Evolutionary conservation across 2,888 invertebrate species (phyloP).

Genomic region (Mactromeris polynyma): DNA sequence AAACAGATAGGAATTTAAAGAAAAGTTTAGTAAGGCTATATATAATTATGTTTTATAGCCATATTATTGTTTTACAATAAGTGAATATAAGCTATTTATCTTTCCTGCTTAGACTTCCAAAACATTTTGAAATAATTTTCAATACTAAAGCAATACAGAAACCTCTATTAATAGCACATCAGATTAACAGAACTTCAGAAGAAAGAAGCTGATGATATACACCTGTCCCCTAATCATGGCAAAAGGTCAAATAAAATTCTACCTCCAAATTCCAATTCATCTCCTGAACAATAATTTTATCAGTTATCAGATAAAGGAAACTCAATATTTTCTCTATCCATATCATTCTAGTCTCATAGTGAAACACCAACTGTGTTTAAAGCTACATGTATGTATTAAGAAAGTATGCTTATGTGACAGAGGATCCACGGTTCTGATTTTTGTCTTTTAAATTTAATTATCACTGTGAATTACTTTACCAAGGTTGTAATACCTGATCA

Average conservation of each 20-base stretch:
- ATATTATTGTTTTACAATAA: not conserved
- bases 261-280: not conserved
- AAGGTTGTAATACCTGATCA: too few species aligned
- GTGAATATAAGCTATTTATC: not conserved
- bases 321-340: not conserved
- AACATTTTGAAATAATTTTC: not conserved
- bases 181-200: not conserved
- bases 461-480: too few species aligned
- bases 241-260: conserved; percentile 7
- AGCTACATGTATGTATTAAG: too few species aligned
- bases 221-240: not conserved
- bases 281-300: not conserved
- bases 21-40: not conserved
- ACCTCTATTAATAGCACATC: not conserved
- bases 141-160: not conserved
- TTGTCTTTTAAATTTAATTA: too few species aligned
- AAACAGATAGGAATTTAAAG: not conserved
- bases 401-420: too few species aligned
- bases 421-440: too few species aligned
- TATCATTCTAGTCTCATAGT: not conserved
- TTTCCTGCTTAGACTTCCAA: not conserved
- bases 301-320: not conserved
- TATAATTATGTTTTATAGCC: not conserved
- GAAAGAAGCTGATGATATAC: not conserved
- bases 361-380: not conserved